Evolutionary conservation across 2,888 invertebrate species (phyloP), one percentile per base, ranked within the genome.

Genomic region (Gryllus longicercus): DNA sequence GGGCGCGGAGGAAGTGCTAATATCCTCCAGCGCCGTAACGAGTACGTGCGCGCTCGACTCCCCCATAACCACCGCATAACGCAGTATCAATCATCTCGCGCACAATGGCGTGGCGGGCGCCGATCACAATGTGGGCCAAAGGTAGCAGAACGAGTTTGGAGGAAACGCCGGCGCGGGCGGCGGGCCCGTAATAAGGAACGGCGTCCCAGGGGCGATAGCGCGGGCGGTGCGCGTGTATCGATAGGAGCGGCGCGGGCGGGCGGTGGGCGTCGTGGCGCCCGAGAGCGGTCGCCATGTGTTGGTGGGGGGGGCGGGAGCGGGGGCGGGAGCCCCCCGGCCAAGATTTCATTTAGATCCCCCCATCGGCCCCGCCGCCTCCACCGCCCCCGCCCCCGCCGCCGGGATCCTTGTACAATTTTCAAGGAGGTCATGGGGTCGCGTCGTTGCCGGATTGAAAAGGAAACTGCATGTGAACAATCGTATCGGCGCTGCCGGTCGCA

Each of bases 341-440:
- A 63, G 63, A 63, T 63, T 63, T 63, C 63, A 63, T 63, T 63
- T 63, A 63, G 63, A 63, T 63, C n/a, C 63, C 63, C 63, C 63
- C 63, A 14, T 14, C n/a, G n/a, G 63, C 14, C 63, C 63, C 63
- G 14, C 38, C 38, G 38, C 38, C 38, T 38, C 38, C 38, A 38
- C 38, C 38, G 38, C 38, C 63, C 5, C 63, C 16, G 14, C 14
- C 51, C 2, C 2, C 12, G 51, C 51, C 51, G 63, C 63, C 63
- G 63, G 63, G 63, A 63, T 63, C 63, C 63, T 14, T 63, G 63
- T 63, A 63, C 63, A 63, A 63, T 63, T 63, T 63, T 63, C 63
- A 63, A 1, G n/a, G 38, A 14, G 63, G 63, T 63, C 63, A 63
- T 11, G 12, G n/a, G 63, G 63, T 63, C 63, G 63, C 63, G 63